phyloP scores from a whole-genome alignment of 2,888 invertebrate species.

The Himalopsyche kuldschensis region DNA sequence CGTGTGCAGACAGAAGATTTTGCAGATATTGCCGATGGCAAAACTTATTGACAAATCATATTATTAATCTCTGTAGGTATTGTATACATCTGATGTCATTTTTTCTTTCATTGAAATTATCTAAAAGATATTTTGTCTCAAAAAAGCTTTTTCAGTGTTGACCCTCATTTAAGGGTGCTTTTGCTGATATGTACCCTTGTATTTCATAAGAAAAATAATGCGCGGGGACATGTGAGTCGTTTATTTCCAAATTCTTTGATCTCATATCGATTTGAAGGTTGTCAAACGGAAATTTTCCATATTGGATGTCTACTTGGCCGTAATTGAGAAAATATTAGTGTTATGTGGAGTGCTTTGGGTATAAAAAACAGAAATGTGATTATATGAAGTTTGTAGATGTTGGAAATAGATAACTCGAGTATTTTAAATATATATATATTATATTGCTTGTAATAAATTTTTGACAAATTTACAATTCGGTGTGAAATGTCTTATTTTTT shows the following conservation, averaged over 20 bases:
- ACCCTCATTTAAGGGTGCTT: background rate
- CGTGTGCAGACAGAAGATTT: background rate
- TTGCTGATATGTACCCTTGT: background rate
- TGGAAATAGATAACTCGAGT: background rate
- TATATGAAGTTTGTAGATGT: background rate
- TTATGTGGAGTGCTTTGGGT: too few species aligned
- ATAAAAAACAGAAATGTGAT: too few species aligned
- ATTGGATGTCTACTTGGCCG: too few species aligned
- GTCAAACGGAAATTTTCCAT: background rate
- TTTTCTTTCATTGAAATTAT: too few species aligned
- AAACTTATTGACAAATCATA: too few species aligned
- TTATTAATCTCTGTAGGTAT: too few species aligned
- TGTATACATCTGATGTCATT: too few species aligned
- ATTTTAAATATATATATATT: background rate
- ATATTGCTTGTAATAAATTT: background rate
- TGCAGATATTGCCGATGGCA: background rate
- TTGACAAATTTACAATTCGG: background rate
- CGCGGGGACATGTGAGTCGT: background rate
- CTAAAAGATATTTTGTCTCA: background rate
- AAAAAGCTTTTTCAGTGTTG: background rate
- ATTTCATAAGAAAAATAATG: background rate
- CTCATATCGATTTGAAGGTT: background rate
- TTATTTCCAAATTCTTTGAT: background rate
- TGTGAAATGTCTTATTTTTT: background rate
- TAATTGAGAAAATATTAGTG: too few species aligned